These are phyloP conservation scores for Hyalella azteca DNA, from an alignment of 2,888 invertebrate genomes.

Conservation along the genomic window DNA sequence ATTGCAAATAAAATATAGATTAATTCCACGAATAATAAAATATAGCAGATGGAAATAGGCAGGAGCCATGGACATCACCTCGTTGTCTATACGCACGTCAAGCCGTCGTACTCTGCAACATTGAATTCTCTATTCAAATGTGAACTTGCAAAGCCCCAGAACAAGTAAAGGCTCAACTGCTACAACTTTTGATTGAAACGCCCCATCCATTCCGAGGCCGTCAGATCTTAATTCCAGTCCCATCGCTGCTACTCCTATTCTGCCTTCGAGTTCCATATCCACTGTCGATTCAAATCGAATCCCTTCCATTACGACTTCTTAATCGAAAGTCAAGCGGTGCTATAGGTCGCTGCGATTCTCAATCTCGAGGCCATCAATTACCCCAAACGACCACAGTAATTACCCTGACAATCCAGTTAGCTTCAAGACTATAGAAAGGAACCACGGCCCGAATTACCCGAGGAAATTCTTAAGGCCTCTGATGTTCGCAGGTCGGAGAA, in stretches of 20 bases:
- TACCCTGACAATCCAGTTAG: slow-evolving; percentile 35
- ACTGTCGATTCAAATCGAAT: slow-evolving; percentile 23
- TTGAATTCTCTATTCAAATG: slow-evolving; percentile 3
- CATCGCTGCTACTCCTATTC: background rate
- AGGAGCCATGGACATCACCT: no score
- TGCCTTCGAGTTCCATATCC: slow-evolving; percentile 1
- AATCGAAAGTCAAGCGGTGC: slow-evolving; percentile 36
- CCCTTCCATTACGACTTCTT: slow-evolving; percentile 33
- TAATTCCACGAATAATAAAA: no score
- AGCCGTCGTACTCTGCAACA: background rate
- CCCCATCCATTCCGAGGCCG: background rate
- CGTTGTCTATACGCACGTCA: no score
- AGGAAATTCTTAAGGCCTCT: background rate
- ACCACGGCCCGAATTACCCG: background rate
- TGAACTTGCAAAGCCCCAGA: background rate
- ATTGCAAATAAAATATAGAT: no score
- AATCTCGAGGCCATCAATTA: slow-evolving; percentile 33
- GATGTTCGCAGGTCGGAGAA: background rate
- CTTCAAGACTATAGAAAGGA: slow-evolving; percentile 26
- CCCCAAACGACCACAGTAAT: slow-evolving; percentile 36
- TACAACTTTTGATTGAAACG: slow-evolving; percentile 30
- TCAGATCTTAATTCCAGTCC: slow-evolving; percentile 14
- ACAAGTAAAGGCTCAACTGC: slow-evolving; percentile 18
- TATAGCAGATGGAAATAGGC: no score
- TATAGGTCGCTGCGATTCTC: slow-evolving; percentile 33